These are phyloP conservation scores for Pygmarrhopalites habei DNA, from an alignment of 1,140 invertebrate genomes.

Conservation along the genomic window DNA sequence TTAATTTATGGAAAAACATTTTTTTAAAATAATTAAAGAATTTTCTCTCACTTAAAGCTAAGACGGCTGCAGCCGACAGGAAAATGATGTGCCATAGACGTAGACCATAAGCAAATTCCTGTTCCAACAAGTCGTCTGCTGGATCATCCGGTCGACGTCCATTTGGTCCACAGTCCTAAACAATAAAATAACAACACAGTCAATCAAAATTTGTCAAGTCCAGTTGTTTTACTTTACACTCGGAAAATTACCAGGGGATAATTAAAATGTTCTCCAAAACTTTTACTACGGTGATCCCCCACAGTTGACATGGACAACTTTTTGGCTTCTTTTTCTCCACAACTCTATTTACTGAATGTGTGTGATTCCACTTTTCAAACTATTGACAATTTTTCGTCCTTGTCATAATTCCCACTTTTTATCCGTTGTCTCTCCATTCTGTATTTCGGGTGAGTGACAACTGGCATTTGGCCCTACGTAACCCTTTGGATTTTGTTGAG, in stretches of 20 bases:
- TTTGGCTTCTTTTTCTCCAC: neutral
- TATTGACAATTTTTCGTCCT: too few relatives aligned
- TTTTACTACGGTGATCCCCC: neutral
- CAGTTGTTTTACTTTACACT: neutral
- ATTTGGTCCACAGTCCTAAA: neutral
- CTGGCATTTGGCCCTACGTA: too few relatives aligned
- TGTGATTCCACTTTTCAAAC: too few relatives aligned
- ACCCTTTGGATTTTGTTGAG: too few relatives aligned
- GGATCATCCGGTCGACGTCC: neutral
- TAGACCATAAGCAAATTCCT: conserved; percentile 43
- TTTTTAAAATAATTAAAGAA: too few relatives aligned
- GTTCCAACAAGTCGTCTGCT: conserved; percentile 43
- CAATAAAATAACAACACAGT: neutral
- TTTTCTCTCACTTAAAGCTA: conserved; percentile 41
- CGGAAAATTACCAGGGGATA: neutral
- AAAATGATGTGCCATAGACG: conserved; percentile 46
- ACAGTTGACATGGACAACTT: neutral
- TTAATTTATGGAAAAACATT: too few relatives aligned
- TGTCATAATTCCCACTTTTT: too few relatives aligned
- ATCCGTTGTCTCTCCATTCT: too few relatives aligned
- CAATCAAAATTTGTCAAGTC: neutral
- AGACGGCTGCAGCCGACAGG: conserved; percentile 38
- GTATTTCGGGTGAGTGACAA: too few relatives aligned
- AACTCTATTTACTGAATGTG: neutral
- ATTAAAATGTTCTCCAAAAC: neutral